Evolutionary conservation across 2,113 vertebrate genomes (phyloP).

Genomic region (Cryptotis parvus): DNA sequence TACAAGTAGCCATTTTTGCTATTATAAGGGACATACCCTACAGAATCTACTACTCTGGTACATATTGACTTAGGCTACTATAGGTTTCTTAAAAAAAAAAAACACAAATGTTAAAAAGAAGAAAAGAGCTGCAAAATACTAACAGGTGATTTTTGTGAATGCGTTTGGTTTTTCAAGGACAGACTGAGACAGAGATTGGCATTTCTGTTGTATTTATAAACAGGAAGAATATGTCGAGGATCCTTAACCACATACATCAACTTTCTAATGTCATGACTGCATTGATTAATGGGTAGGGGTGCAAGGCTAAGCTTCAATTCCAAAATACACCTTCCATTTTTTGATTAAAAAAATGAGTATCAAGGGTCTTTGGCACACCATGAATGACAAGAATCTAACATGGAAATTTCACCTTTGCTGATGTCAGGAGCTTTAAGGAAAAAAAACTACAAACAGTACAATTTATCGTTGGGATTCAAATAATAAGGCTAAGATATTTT

Average conservation of each 20-base stretch:
- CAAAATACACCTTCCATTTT: neutral
- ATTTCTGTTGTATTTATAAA: neutral
- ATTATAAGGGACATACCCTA: neutral
- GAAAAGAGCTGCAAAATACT: neutral
- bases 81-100: neutral
- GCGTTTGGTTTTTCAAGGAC: neutral
- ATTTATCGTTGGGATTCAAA: slow-evolving; percentile 7
- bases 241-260: neutral
- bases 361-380: neutral
- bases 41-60: neutral
- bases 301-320: neutral
- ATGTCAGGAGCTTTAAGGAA: neutral
- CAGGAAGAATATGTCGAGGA: neutral
- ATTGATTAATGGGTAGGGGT: neutral
- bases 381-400: neutral
- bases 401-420: slow-evolving; percentile 5
- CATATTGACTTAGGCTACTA: neutral
- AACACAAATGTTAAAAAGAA: neutral
- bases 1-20: neutral
- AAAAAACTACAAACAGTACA: slow-evolving; percentile 7
- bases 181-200: neutral
- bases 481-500: neutral
- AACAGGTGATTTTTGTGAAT: neutral
- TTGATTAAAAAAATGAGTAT: neutral
- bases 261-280: neutral